These are phyloP conservation scores for Pelosia muscerda DNA, from an alignment of 2,888 invertebrate species.

Conservation along the genomic window DNA sequence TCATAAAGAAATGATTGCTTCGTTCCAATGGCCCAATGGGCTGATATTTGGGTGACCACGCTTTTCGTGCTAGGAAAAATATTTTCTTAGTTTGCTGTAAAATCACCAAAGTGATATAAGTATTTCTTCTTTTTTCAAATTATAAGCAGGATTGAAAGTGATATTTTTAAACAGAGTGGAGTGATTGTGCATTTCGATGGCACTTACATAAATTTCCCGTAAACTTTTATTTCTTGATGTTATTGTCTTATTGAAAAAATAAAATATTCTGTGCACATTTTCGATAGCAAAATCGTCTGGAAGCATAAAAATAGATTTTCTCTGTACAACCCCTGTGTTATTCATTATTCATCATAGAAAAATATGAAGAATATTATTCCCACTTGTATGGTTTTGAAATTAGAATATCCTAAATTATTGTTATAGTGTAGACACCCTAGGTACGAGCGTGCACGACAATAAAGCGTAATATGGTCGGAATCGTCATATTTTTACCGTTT, in stretches of 20 bases:
- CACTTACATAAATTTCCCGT: too few species aligned
- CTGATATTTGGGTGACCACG: constrained; percentile 55
- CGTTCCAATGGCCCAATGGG: constrained; percentile 60
- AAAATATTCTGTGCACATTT: too few species aligned
- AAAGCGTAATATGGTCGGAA: constrained; percentile 73
- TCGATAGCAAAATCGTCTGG: too few species aligned
- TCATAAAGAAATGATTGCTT: constrained; percentile 66
- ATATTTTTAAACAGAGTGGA: neutral
- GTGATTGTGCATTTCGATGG: too few species aligned
- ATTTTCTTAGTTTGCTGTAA: neutral
- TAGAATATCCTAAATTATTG: constrained; percentile 27
- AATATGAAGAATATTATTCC: neutral
- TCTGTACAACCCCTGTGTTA: too few species aligned
- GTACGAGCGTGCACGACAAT: constrained; percentile 73
- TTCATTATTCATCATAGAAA: too few species aligned
- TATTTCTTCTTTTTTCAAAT: too few species aligned
- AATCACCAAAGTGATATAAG: too few species aligned
- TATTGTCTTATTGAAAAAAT: too few species aligned
- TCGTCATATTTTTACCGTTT: constrained; percentile 81
- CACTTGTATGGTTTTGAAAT: neutral
- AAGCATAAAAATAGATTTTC: too few species aligned
- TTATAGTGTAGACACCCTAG: constrained; percentile 6
- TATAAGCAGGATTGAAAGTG: too few species aligned
- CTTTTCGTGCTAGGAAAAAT: constrained; percentile 14
- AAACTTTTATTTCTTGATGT: too few species aligned